A percentile compares a stretch with the other conserved stretches of the same genome.
These are phyloP conservation scores for Rhyzopertha dominica DNA, from an alignment of 1,140 invertebrate genomes.

Conservation along the genomic window DNA sequence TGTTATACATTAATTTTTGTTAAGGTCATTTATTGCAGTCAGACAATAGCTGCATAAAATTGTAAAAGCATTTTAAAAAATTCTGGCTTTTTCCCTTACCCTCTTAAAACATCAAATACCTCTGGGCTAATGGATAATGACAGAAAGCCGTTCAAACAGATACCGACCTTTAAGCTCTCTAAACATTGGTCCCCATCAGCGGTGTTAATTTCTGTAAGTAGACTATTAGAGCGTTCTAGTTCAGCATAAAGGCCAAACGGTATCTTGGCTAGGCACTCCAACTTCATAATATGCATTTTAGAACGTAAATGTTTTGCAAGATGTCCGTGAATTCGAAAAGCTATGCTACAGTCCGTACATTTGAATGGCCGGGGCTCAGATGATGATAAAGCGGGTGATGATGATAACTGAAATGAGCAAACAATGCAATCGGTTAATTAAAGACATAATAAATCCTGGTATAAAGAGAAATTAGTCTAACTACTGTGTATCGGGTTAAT, in stretches of 20 bases:
- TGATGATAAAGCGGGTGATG: slow-evolving; percentile 45
- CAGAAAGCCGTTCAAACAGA: slow-evolving; percentile 6
- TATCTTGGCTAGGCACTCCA: slow-evolving; percentile 88
- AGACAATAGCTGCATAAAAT: no score
- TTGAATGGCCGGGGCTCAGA: slow-evolving; percentile 92
- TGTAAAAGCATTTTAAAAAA: neutral
- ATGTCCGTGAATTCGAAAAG: slow-evolving; percentile 94
- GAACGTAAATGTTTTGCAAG: slow-evolving; percentile 93
- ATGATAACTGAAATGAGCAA: slow-evolving; percentile 35
- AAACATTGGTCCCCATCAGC: slow-evolving; percentile 91
- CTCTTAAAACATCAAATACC: slow-evolving; percentile 3
- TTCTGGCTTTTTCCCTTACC: neutral
- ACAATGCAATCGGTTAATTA: no score
- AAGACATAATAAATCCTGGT: no score
- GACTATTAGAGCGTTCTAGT: slow-evolving; percentile 84
- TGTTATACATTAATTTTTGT: no score
- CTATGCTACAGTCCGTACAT: slow-evolving; percentile 92
- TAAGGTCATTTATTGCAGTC: no score
- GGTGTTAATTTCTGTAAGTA: slow-evolving; percentile 89
- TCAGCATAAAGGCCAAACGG: slow-evolving; percentile 95
- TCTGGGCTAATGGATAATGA: no score
- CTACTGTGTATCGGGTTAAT: no score
- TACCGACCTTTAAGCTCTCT: slow-evolving; percentile 69
- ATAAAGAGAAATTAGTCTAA: no score
- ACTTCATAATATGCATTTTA: slow-evolving; percentile 94